Evolutionary conservation across 2,888 invertebrate species (phyloP).

Genomic region (Venustoraphidia nigricollis): DNA sequence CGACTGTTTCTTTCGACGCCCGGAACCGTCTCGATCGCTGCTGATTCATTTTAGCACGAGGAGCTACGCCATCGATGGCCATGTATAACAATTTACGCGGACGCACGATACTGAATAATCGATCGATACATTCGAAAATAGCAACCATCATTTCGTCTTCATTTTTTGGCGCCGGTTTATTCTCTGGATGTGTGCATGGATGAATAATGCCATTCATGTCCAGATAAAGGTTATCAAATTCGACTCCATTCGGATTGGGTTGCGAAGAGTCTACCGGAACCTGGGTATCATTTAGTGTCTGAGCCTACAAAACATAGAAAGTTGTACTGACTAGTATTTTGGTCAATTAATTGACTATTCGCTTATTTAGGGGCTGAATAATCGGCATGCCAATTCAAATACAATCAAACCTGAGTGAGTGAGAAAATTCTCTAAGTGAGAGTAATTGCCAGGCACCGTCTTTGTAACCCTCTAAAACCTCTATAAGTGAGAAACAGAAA

Average conservation of each 20-base stretch:
- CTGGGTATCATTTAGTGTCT: constrained; percentile 57
- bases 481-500: no score
- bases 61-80: constrained; percentile 99
- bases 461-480: no score
- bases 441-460: no score
- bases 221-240: constrained; percentile 96
- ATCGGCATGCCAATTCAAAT: no score
- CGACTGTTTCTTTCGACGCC: constrained; percentile 85
- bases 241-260: constrained; percentile 90
- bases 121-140: constrained; percentile 96
- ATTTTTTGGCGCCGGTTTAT: constrained; percentile 91
- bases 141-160: constrained; percentile 99
- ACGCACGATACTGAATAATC: constrained; percentile 82
- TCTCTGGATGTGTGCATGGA: constrained; percentile 98
- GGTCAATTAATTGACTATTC: no score
- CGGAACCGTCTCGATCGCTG: constrained; percentile 93
- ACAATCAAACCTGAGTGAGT: no score
- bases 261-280: constrained; percentile 67
- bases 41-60: constrained; percentile 99
- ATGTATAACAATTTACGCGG: constrained; percentile 90
- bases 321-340: no score
- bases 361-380: no score
- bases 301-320: constrained; percentile 36
- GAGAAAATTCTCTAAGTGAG: no score
- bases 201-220: constrained; percentile 99